Percentiles rank a stretch among this genome's conserved stretches.
Evolutionary conservation across 2,888 invertebrate species (phyloP).

Genomic region (Pterostichus madidus): DNA sequence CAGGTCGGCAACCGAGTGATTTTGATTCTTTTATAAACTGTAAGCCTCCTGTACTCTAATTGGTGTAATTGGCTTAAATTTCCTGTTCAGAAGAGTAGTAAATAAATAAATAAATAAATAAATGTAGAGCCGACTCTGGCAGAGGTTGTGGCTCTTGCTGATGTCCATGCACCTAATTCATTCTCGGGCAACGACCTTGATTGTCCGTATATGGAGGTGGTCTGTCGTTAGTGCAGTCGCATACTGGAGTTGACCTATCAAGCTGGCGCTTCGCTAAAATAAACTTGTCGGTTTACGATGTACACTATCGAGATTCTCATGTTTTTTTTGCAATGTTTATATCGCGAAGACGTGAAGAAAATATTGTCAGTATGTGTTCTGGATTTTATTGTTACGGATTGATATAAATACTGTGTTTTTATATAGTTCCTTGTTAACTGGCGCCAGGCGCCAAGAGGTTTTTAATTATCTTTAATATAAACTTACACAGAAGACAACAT

Average conservation of each 20-base stretch:
- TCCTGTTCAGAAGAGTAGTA: too few species aligned
- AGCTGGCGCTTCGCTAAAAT: constrained; percentile 43
- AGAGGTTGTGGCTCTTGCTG: too few species aligned
- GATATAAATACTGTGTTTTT: constrained; percentile 15
- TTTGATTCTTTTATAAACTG: too few species aligned
- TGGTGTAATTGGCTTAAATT: too few species aligned
- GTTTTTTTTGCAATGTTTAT: constrained; percentile 31
- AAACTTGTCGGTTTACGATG: constrained; percentile 21
- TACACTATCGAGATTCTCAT: constrained; percentile 23
- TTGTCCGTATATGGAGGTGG: constrained; percentile 51
- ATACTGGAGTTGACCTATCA: constrained; percentile 34
- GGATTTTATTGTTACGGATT: constrained; percentile 15
- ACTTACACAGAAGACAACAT: too few species aligned
- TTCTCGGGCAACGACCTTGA: constrained; percentile 50
- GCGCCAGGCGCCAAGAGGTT: constrained; percentile 10
- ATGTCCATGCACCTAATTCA: constrained; percentile 31
- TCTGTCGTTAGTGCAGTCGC: constrained; percentile 42
- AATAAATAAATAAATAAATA: too few species aligned
- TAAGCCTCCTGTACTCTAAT: too few species aligned
- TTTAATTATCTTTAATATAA: background rate
- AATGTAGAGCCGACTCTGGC: too few species aligned
- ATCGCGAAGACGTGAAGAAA: constrained; percentile 24
- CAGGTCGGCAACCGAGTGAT: too few species aligned
- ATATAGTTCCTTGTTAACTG: background rate
- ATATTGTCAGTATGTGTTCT: background rate